Conservation (phyloP, 2,113 vertebrate genomes). For the Gambusia holbrooki region DNA sequence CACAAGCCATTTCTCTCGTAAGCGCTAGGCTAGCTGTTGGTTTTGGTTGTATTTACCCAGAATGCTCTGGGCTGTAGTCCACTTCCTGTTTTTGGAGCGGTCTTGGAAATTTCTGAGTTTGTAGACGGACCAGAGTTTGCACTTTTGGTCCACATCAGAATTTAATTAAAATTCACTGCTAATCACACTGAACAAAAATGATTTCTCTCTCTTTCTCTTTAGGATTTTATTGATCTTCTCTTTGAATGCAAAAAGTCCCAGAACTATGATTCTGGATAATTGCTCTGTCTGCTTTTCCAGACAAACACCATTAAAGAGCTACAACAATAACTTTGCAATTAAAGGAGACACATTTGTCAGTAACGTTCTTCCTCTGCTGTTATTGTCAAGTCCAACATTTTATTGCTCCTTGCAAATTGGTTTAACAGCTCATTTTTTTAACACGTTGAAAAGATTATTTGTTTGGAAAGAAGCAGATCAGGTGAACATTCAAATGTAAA, state of each 20-base stretch:
- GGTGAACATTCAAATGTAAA: neutral
- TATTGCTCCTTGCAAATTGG: neutral
- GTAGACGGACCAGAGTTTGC: no score
- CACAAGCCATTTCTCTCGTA: no score
- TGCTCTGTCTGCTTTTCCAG: neutral
- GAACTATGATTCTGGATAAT: neutral
- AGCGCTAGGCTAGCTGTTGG: no score
- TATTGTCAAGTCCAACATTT: neutral
- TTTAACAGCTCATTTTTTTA: neutral
- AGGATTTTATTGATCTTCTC: neutral
- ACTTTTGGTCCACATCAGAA: no score
- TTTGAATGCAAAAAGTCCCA: neutral
- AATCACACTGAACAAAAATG: neutral
- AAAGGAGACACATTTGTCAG: neutral
- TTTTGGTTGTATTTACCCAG: no score
- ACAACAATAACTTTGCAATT: neutral
- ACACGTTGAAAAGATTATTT: neutral
- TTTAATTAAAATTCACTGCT: no score
- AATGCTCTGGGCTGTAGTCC: no score
- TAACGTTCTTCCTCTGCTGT: neutral
- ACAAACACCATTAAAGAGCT: neutral
- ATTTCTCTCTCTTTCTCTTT: no score
- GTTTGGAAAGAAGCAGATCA: neutral
- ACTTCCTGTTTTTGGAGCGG: no score
- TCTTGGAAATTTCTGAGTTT: no score